Percentiles rank a stretch among this genome's conserved stretches.
These are phyloP conservation scores for Rhyacichthys aspro DNA, from an alignment of 2,797 vertebrate genomes.

Conservation along the genomic window DNA sequence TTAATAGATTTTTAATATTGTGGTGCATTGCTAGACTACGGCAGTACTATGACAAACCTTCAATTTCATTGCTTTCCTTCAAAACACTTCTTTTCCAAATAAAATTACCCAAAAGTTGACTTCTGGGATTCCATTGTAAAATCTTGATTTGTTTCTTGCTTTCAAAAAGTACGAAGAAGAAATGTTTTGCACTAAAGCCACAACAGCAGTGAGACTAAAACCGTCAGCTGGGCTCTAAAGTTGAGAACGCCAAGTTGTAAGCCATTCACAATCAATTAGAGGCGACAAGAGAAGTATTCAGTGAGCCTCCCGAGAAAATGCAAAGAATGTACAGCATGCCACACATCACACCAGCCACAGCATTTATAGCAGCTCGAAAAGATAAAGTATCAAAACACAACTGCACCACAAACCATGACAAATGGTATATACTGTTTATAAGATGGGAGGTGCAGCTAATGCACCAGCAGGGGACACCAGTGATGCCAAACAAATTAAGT, in stretches of 20 bases:
- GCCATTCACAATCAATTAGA: conserved; percentile 62
- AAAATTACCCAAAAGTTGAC: no score
- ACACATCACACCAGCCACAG: conserved; percentile 36
- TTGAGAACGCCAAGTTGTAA: conserved; percentile 26
- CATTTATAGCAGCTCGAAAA: conserved; percentile 17
- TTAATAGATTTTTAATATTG: no score
- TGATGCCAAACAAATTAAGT: conserved; percentile 15
- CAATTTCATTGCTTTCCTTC: no score
- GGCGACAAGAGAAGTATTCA: conserved; percentile 63
- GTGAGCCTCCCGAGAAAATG: conserved; percentile 45
- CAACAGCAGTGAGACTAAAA: conserved; percentile 12
- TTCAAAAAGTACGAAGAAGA: conserved; percentile 32
- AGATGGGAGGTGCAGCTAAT: neutral
- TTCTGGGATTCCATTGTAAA: no score
- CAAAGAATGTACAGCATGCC: conserved; percentile 44
- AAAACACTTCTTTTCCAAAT: no score
- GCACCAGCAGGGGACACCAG: conserved; percentile 37
- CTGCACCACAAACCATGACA: conserved; percentile 8
- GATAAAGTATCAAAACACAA: conserved; percentile 13
- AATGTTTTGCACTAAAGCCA: conserved; percentile 10
- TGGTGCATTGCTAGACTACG: no score
- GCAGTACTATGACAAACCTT: neutral
- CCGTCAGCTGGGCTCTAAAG: conserved; percentile 51
- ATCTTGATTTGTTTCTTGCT: conserved; percentile 1
- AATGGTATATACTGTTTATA: neutral